A percentile compares a stretch with the other conserved stretches of the same genome.
phyloP scores from a whole-genome alignment of 2,113 vertebrate species.

The Accipiter cooperii region DNA sequence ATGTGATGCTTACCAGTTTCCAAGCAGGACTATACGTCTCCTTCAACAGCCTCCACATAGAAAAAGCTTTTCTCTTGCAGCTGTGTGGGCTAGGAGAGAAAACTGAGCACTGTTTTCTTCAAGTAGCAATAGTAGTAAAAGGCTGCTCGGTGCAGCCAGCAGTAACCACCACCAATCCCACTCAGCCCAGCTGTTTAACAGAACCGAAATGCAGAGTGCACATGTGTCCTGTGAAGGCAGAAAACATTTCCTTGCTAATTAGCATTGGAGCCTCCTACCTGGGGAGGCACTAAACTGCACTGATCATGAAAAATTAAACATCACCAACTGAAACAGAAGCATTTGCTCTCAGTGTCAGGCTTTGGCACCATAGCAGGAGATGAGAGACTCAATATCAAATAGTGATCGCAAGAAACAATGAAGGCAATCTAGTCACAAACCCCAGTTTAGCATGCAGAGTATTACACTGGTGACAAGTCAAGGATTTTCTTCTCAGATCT shows the following conservation, averaged over 20 bases:
- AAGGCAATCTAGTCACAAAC: background rate
- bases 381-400: background rate
- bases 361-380: background rate
- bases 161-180: background rate
- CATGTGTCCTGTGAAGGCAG: background rate
- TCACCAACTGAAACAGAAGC: background rate
- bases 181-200: background rate
- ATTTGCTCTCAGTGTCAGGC: background rate
- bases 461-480: constrained; percentile 29
- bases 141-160: background rate
- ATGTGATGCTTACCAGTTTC: background rate
- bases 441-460: background rate
- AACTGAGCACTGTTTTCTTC: background rate
- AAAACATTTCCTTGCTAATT: constrained; percentile 45
- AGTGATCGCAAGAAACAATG: background rate
- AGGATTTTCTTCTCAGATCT: constrained; percentile 46
- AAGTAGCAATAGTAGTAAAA: background rate
- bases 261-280: constrained; percentile 37
- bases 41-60: background rate
- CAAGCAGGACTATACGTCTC: background rate
- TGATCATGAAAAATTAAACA: constrained; percentile 66
- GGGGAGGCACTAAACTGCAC: constrained; percentile 38
- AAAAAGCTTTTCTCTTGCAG: background rate
- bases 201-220: background rate
- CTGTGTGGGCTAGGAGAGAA: background rate